Percentiles rank a stretch among this genome's conserved stretches.
Conservation (phyloP, 2,888 invertebrate species). For the Ganaspis brasiliensis region DNA sequence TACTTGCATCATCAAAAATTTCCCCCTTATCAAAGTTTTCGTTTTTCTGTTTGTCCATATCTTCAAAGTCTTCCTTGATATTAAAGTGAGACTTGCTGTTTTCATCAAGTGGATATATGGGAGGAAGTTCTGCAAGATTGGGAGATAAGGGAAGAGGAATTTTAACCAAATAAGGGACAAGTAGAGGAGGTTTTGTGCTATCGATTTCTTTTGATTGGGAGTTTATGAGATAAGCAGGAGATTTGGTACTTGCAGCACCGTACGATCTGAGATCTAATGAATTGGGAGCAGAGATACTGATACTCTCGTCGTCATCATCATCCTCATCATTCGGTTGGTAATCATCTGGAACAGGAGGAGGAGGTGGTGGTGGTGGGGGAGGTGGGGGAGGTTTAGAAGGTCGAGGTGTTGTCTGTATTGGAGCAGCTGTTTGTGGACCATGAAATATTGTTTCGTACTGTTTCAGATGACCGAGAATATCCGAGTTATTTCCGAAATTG, state of each 20-base stretch:
- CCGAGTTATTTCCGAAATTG: slow-evolving; percentile 75
- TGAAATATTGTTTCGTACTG: slow-evolving; percentile 76
- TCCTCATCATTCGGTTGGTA: neutral
- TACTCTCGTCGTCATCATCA: too few relatives aligned
- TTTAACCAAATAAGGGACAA: slow-evolving; percentile 70
- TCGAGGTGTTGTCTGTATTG: slow-evolving; percentile 43
- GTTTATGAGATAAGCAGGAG: slow-evolving; percentile 33
- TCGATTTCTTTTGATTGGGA: slow-evolving; percentile 20
- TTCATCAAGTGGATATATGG: slow-evolving; percentile 54
- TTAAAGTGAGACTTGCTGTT: slow-evolving; percentile 33
- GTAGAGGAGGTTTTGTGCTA: slow-evolving; percentile 57
- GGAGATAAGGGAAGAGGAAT: slow-evolving; percentile 75
- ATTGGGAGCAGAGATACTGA: neutral
- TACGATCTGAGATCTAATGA: neutral
- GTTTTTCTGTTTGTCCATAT: neutral
- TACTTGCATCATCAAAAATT: slow-evolving; percentile 21
- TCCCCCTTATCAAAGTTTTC: too few relatives aligned
- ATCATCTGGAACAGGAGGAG: neutral
- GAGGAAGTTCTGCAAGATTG: slow-evolving; percentile 65
- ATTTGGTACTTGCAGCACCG: neutral
- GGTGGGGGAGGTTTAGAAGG: slow-evolving; percentile 45
- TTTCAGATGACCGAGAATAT: slow-evolving; percentile 72
- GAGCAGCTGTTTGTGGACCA: slow-evolving; percentile 53
- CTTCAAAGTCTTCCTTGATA: neutral
- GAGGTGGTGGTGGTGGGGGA: slow-evolving; percentile 16